These are phyloP conservation scores for Myripristis jacobus DNA, from an alignment of 2,797 vertebrate genomes.

Conservation along the genomic window DNA sequence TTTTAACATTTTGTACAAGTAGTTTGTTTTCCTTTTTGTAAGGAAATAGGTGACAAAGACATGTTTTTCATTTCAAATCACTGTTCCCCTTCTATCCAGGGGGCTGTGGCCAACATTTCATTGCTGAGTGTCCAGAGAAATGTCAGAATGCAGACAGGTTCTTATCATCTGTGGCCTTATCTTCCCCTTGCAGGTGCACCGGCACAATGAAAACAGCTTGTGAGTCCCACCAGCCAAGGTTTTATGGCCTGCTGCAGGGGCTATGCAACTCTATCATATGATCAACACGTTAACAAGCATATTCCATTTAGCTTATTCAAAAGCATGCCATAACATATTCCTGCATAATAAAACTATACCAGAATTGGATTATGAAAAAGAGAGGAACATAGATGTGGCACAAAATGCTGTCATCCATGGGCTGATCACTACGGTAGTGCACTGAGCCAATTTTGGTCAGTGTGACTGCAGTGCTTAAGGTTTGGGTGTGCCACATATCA, in stretches of 20 bases:
- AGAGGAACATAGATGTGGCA: neutral
- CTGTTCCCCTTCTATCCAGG: conserved; percentile 44
- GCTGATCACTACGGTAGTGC: neutral
- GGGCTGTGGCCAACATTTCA: conserved; percentile 68
- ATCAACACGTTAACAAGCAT: conserved; percentile 56
- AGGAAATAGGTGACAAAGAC: conserved; percentile 43
- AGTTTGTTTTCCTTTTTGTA: conserved; percentile 43
- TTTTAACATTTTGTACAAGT: conserved; percentile 18
- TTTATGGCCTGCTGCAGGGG: conserved; percentile 68
- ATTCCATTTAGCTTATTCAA: conserved; percentile 31
- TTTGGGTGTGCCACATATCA: conserved; percentile 8
- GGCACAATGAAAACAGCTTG: conserved; percentile 68
- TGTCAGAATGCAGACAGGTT: conserved; percentile 81
- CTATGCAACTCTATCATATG: conserved; percentile 63
- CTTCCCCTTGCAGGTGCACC: conserved; percentile 79
- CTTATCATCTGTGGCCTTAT: conserved; percentile 84
- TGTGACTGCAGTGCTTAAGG: neutral
- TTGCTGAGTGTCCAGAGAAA: conserved; percentile 79
- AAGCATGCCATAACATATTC: neutral
- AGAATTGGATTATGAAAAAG: conserved; percentile 14
- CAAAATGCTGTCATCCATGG: neutral
- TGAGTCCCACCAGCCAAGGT: conserved; percentile 64
- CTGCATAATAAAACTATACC: conserved; percentile 22
- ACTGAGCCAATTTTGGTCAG: neutral
- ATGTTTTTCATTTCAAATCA: conserved; percentile 51